Percentiles rank a stretch among this genome's conserved stretches.
Evolutionary conservation across 2,797 vertebrate genomes (phyloP).

Genomic region (Squalus acanthias): DNA sequence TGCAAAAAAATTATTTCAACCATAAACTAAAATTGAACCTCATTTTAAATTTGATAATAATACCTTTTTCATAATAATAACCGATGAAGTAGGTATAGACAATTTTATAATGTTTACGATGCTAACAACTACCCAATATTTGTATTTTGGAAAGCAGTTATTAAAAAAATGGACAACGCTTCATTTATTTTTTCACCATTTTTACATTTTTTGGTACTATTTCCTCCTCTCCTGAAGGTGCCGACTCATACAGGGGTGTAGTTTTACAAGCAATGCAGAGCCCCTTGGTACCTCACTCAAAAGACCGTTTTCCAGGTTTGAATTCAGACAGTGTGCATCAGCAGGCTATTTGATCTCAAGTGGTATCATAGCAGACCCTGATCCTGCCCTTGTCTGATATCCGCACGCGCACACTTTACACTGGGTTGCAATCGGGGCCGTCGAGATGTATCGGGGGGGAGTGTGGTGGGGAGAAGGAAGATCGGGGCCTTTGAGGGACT

Average conservation of each 20-base stretch:
- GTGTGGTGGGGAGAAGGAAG: too few relatives aligned
- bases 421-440: background rate
- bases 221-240: background rate
- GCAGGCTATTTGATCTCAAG: background rate
- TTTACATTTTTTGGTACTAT: background rate
- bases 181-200: background rate
- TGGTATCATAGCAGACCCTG: background rate
- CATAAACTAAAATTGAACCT: background rate
- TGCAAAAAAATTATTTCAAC: background rate
- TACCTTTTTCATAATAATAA: background rate
- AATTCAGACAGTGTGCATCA: background rate
- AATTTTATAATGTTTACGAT: background rate
- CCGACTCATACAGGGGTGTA: background rate
- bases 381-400: background rate
- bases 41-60: constrained; percentile 8
- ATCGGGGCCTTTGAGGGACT: too few relatives aligned
- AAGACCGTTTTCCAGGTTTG: background rate
- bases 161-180: constrained; percentile 2
- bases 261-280: background rate
- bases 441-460: too few relatives aligned
- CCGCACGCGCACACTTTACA: background rate
- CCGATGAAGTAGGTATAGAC: constrained; percentile 10
- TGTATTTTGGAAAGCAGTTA: constrained; percentile 22
- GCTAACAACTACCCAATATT: constrained; percentile 1
- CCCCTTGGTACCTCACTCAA: background rate